phyloP scores from a whole-genome alignment of 2,797 vertebrate species.

The Cuniculus paca region DNA sequence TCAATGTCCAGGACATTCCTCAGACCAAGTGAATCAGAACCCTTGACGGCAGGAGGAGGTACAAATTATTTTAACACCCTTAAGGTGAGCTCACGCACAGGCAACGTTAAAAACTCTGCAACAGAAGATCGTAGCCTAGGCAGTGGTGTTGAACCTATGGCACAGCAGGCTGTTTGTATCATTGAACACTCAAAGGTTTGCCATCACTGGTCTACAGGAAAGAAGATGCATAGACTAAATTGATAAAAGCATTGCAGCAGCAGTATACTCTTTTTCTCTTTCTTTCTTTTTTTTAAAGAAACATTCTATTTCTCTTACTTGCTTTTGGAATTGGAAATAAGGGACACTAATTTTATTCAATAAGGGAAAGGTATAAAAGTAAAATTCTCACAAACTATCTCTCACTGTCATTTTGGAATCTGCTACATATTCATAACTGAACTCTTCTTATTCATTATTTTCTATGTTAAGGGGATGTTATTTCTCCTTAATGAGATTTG shows the following conservation, averaged over 20 bases:
- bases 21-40: background rate
- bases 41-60: background rate
- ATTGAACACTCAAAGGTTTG: background rate
- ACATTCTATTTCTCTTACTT: constrained; percentile 6
- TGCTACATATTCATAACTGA: background rate
- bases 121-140: background rate
- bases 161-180: background rate
- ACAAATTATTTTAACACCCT: background rate
- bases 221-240: background rate
- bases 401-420: background rate
- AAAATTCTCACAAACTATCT: constrained; percentile 17
- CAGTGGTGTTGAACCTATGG: background rate
- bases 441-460: constrained; percentile 16
- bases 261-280: background rate
- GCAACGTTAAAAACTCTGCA: background rate
- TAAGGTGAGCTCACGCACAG: background rate
- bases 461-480: background rate
- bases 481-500: background rate
- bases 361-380: background rate
- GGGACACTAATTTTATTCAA: constrained; percentile 38
- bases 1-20: background rate
- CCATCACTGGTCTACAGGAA: background rate
- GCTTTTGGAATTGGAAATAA: constrained; percentile 22
- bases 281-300: background rate
- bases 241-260: background rate